Base-by-base conservation (phyloP, 2,888 invertebrate genomes). In the Napeogenes inachia region DNA sequence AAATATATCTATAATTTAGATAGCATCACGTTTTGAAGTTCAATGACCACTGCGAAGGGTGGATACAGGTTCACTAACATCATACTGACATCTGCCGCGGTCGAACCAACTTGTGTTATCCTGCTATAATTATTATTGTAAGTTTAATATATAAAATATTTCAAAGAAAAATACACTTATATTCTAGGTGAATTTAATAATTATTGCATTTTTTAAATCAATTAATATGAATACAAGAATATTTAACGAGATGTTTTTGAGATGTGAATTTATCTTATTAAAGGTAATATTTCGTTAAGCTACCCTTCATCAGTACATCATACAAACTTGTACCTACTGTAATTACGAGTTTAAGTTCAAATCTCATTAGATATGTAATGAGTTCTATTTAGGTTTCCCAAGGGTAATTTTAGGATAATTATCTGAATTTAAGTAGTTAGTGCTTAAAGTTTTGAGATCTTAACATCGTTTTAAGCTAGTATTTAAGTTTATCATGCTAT, bases 251-350 rank as follows among this genome's bases (percentile, higher is more conserved):
- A 54, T 13, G 30, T 54, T 54, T 54, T 45, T n/a, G n/a, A 35
- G 13, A 13, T 12, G 8, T 8, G 8, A 8, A 38, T 38, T 38
- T 38, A 38, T 3, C 8, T 38, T 38, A 38, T 38, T 6, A 38
- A 38, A 38, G 38, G 8, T 38, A 38, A 38, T 6, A 38, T 38
- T 38, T 38, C 38, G 38, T 38, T 38, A 2, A 42, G 10, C 3
- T 10, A 42, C 61, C 62, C 57, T 69, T 68, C 67, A 69, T 60
- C 66, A 70, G 70, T 68, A 59, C 67, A 68, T 66, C 46, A 70
- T 68, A 69, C 77, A 78, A 76, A 80, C 79, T 80, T 79, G 77
- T 76, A 70, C 71, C 74, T 73, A 77, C 76, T 71, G 73, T 75
- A 71, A 72, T 73, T 67, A 74, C 68, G 69, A 68, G 72, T 69